A percentile compares a stretch with the other conserved stretches of the same genome.
phyloP scores from a whole-genome alignment of 2,888 invertebrate species.

The Calephelis perditalis region DNA sequence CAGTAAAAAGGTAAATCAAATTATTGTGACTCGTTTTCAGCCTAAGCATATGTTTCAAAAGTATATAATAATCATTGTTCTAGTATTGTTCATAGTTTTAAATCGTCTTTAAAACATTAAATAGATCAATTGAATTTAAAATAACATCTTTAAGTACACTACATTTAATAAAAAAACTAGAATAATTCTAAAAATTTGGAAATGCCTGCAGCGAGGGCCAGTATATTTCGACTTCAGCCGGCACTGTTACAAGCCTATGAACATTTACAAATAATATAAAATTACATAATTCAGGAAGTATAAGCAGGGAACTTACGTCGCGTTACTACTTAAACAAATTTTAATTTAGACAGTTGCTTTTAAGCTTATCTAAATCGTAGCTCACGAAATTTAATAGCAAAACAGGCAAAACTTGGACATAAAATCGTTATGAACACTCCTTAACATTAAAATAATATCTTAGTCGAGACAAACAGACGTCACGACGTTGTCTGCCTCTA shows the following conservation, averaged over 20 bases:
- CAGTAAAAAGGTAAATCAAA: too few relatives aligned
- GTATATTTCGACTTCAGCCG: background rate
- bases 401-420: slow-evolving; percentile 32
- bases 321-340: slow-evolving; percentile 24
- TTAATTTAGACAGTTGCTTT: slow-evolving; percentile 34
- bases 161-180: too few relatives aligned
- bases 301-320: slow-evolving; percentile 13
- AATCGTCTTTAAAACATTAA: too few relatives aligned
- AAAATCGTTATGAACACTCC: slow-evolving; percentile 43
- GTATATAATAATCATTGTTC: too few relatives aligned
- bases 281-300: slow-evolving; percentile 20
- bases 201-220: background rate
- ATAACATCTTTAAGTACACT: too few relatives aligned
- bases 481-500: slow-evolving; percentile 38
- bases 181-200: too few relatives aligned
- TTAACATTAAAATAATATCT: slow-evolving; percentile 45
- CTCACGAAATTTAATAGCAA: slow-evolving; percentile 48
- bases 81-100: too few relatives aligned
- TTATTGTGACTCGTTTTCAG: too few relatives aligned
- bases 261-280: slow-evolving; percentile 22
- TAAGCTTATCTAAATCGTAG: slow-evolving; percentile 53
- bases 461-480: slow-evolving; percentile 43
- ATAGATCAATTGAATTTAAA: too few relatives aligned
- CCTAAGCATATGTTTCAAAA: too few relatives aligned
- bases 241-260: slow-evolving; percentile 3